Evolutionary conservation across 2,888 invertebrate species (phyloP).

Genomic region (Andricus quercusramuli): DNA sequence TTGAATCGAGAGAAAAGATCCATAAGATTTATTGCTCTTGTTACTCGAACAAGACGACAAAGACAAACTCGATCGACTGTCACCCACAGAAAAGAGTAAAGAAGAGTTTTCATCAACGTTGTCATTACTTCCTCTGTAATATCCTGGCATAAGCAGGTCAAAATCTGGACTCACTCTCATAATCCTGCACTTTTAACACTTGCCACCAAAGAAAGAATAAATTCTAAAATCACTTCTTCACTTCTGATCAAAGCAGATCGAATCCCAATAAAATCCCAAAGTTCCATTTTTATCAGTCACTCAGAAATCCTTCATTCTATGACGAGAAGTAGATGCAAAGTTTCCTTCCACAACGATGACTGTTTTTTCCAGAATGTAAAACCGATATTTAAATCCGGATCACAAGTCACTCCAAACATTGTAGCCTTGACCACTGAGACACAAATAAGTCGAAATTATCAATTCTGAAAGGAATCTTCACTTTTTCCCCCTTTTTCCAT

Average conservation of each 20-base stretch:
- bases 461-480: background rate
- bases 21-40: conserved; percentile 65
- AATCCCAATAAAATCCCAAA: conserved; percentile 33
- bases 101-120: conserved; percentile 59
- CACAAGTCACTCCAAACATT: conserved; percentile 30
- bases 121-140: conserved; percentile 56
- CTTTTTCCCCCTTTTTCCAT: background rate
- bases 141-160: conserved; percentile 54
- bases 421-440: background rate
- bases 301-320: background rate
- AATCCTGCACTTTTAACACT: conserved; percentile 45
- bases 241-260: conserved; percentile 4
- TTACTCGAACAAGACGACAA: conserved; percentile 60
- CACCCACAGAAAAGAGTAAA: conserved; percentile 58
- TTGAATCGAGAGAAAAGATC: conserved; percentile 69
- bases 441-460: conserved; percentile 11
- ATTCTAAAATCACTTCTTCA: background rate
- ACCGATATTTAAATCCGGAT: conserved; percentile 10
- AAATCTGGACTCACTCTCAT: conserved; percentile 61
- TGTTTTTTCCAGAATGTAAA: conserved; percentile 1
- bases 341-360: background rate
- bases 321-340: conserved; percentile 15
- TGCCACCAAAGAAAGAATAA: background rate
- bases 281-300: background rate
- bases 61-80: conserved; percentile 55